Conservation (phyloP, 2,888 invertebrate genomes). For the Eupithecia inturbata region DNA sequence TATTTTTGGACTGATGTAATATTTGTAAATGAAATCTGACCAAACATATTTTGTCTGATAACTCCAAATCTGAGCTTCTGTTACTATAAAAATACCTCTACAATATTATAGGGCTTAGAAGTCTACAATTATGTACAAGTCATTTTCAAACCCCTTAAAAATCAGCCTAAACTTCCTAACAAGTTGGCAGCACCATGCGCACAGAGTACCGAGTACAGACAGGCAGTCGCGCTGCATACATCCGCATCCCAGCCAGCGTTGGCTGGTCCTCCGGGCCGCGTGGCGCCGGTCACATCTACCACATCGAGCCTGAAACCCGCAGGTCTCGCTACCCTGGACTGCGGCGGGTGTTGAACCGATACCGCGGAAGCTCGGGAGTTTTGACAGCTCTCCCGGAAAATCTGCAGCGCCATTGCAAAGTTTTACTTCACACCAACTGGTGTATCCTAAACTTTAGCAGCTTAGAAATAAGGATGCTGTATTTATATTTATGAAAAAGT, state of each 20-base stretch:
- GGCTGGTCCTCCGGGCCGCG: conserved; percentile 55
- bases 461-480: conserved; percentile 41
- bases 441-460: conserved; percentile 47
- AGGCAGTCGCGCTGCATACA: conserved; percentile 53
- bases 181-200: conserved; percentile 51
- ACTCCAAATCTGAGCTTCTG: background rate
- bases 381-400: conserved; percentile 75
- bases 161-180: background rate
- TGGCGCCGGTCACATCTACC: conserved; percentile 36
- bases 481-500: conserved; percentile 16
- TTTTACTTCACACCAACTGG: conserved; percentile 41
- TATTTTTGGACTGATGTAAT: background rate
- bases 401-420: conserved; percentile 65
- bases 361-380: conserved; percentile 70
- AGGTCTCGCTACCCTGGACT: conserved; percentile 60
- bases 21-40: background rate
- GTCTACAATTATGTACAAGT: too few species aligned
- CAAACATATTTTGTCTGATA: background rate
- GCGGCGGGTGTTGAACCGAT: conserved; percentile 63
- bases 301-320: conserved; percentile 44
- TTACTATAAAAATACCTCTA: background rate
- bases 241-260: conserved; percentile 36
- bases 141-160: background rate
- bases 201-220: conserved; percentile 49
- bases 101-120: too few species aligned